Evolutionary conservation across 2,113 vertebrate species (phyloP).

Genomic region (Halichoeres trimaculatus): DNA sequence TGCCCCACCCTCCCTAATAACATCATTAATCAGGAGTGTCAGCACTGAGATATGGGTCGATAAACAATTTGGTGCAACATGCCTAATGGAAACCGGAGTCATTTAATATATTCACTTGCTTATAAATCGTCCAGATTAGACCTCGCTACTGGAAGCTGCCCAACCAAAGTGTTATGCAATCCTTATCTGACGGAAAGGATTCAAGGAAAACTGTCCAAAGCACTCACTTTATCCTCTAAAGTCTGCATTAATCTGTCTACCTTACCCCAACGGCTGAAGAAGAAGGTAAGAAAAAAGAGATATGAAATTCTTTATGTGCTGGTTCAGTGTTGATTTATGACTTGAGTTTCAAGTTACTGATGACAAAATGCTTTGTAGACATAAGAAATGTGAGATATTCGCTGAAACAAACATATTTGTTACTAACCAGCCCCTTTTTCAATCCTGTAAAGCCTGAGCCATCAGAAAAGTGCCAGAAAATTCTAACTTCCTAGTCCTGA

Average conservation of each 20-base stretch:
- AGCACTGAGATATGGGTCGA: slow-evolving; percentile 76
- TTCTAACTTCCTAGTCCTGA: no score
- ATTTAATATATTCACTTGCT: slow-evolving; percentile 78
- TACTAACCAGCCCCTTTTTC: no score
- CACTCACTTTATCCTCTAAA: not conserved
- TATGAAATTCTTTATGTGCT: not conserved
- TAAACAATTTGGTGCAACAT: slow-evolving; percentile 83
- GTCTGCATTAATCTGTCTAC: not conserved
- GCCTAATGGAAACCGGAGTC: slow-evolving; percentile 74
- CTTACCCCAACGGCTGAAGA: not conserved
- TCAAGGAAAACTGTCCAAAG: not conserved
- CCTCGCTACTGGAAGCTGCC: slow-evolving; percentile 35
- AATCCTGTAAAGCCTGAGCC: no score
- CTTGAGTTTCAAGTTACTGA: not conserved
- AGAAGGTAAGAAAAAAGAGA: not conserved
- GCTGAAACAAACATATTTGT: no score
- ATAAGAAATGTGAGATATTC: no score
- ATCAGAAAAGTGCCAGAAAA: no score
- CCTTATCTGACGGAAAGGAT: slow-evolving; percentile 1
- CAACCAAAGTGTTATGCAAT: slow-evolving; percentile 30
- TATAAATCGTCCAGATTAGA: slow-evolving; percentile 69
- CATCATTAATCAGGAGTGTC: slow-evolving; percentile 79
- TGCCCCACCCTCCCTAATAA: slow-evolving; percentile 76
- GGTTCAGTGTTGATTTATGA: not conserved
- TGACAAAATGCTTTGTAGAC: no score